Percentiles rank a stretch among this genome's conserved stretches.
phyloP scores from a whole-genome alignment of 2,888 invertebrate genomes.

The Meteorus cinctellus region DNA sequence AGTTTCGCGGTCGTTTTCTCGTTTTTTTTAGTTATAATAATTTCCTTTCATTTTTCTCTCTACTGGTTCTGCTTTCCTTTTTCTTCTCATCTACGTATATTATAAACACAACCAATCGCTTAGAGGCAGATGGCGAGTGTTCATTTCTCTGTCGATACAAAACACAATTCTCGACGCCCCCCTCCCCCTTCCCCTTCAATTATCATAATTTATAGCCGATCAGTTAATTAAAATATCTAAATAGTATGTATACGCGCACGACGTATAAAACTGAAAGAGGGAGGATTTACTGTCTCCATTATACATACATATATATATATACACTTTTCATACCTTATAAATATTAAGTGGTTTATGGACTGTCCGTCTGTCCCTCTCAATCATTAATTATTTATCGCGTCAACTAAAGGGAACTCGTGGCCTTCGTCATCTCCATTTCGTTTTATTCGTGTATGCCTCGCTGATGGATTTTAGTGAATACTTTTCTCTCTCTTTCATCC shows the following conservation, averaged over 20 bases:
- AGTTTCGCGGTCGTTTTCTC: neutral
- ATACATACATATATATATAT: slow-evolving; percentile 31
- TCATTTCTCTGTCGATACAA: slow-evolving; percentile 51
- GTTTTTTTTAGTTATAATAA: neutral
- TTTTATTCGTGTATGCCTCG: slow-evolving; percentile 39
- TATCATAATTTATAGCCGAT: slow-evolving; percentile 71
- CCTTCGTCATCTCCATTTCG: slow-evolving; percentile 27
- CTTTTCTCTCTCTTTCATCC: slow-evolving; percentile 40
- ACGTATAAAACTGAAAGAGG: slow-evolving; percentile 55
- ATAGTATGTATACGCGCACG: slow-evolving; percentile 57
- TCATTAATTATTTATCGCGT: slow-evolving; percentile 72
- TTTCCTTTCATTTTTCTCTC: neutral
- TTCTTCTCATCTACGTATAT: neutral
- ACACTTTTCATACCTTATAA: slow-evolving; percentile 66
- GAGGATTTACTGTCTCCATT: slow-evolving; percentile 47
- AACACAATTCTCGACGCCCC: slow-evolving; percentile 50
- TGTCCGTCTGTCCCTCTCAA: slow-evolving; percentile 57
- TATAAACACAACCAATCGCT: slow-evolving; percentile 13
- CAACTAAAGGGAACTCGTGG: slow-evolving; percentile 54
- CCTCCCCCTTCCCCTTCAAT: slow-evolving; percentile 56
- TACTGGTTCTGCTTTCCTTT: neutral
- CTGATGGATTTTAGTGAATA: slow-evolving; percentile 40
- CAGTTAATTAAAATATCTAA: slow-evolving; percentile 72
- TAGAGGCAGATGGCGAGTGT: neutral
- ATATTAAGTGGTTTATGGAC: slow-evolving; percentile 68